These are phyloP conservation scores for Lepidochrysops patricia DNA, from an alignment of 2,888 invertebrate genomes.

Conservation along the genomic window DNA sequence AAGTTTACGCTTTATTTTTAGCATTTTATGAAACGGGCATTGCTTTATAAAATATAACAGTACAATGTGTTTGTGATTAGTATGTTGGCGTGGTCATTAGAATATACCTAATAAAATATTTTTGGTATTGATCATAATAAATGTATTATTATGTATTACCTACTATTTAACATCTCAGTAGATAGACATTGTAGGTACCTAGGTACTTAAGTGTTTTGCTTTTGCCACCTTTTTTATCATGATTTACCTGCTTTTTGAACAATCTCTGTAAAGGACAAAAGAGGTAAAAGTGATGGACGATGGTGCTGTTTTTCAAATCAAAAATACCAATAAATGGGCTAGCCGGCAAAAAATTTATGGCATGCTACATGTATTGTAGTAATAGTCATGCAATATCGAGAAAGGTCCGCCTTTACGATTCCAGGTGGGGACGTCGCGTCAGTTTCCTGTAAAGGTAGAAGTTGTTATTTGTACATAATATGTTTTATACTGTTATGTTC, in stretches of 20 bases:
- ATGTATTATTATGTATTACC: too few species aligned
- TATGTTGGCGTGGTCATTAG: background rate
- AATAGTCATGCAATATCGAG: constrained; percentile 19
- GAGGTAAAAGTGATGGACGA: too few species aligned
- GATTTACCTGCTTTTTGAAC: too few species aligned
- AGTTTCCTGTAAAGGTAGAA: constrained; percentile 38
- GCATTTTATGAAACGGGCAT: constrained; percentile 51
- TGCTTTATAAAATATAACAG: constrained; percentile 33
- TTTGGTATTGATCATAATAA: too few species aligned
- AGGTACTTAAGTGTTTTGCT: too few species aligned
- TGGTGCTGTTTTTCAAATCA: background rate
- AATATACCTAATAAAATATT: too few species aligned
- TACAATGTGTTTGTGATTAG: constrained; percentile 18
- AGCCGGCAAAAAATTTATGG: constrained; percentile 13
- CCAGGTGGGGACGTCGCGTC: constrained; percentile 43
- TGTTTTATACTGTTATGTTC: too few species aligned
- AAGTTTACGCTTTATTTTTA: constrained; percentile 72
- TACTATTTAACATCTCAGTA: too few species aligned
- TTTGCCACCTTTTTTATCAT: too few species aligned
- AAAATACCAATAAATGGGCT: background rate
- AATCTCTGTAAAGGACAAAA: too few species aligned
- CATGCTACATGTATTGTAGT: constrained; percentile 7
- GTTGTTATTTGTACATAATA: constrained; percentile 27
- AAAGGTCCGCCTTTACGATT: constrained; percentile 28
- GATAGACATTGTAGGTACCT: too few species aligned